Percentiles rank a stretch among this genome's conserved stretches.
These are phyloP conservation scores for Enteromius mattozi DNA, from an alignment of 2,797 vertebrate genomes.

Conservation along the genomic window DNA sequence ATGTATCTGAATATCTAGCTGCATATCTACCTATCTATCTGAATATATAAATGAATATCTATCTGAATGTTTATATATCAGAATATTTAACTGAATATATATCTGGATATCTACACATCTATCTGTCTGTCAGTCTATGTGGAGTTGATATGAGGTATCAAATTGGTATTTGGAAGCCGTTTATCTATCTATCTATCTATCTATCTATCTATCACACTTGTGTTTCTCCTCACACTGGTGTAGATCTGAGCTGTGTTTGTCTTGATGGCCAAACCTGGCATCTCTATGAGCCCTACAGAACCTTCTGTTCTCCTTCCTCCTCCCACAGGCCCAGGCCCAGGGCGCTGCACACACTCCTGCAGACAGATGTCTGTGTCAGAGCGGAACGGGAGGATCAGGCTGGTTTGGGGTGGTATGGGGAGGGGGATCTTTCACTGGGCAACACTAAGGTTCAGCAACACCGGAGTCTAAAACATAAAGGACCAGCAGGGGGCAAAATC, in stretches of 20 bases:
- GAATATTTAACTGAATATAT: too few species aligned
- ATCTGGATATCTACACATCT: background rate
- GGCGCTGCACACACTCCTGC: conserved; percentile 52
- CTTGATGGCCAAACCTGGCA: conserved; percentile 73
- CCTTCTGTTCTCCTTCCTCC: conserved; percentile 57
- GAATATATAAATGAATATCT: too few species aligned
- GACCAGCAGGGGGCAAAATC: conserved; percentile 34
- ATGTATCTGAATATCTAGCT: background rate
- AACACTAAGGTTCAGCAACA: conserved; percentile 58
- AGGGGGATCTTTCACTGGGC: conserved; percentile 51
- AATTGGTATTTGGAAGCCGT: too few species aligned
- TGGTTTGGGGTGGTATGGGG: conserved; percentile 22
- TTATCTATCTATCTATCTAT: background rate
- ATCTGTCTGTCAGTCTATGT: too few species aligned
- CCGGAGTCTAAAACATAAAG: background rate
- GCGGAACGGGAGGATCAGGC: conserved; percentile 66
- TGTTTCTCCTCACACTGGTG: conserved; percentile 45
- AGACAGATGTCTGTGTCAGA: conserved; percentile 84
- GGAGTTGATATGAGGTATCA: too few species aligned
- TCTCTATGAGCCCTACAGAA: conserved; percentile 75
- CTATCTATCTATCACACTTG: background rate
- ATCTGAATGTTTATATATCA: background rate
- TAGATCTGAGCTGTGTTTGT: conserved; percentile 60
- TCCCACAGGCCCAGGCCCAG: conserved; percentile 30
- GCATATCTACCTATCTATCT: background rate